Percentiles rank a stretch among this genome's conserved stretches.
These are phyloP conservation scores for Tragelaphus imberbis DNA, from an alignment of 2,113 vertebrate species.

Conservation along the genomic window DNA sequence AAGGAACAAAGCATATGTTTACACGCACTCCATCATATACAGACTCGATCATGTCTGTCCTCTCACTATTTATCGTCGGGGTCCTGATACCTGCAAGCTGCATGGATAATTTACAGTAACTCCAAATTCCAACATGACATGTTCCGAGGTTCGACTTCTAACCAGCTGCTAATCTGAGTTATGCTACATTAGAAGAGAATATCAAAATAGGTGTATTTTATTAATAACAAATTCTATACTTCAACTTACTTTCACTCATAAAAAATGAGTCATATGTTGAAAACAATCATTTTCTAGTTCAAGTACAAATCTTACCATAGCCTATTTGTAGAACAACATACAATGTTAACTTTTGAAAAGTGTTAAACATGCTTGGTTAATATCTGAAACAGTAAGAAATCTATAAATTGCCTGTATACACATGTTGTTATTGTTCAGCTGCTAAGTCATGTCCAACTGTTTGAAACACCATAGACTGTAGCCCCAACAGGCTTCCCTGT, in stretches of 20 bases:
- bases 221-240: not conserved
- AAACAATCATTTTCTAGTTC: not conserved
- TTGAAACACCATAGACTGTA: not conserved
- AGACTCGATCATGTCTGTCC: not conserved
- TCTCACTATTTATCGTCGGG: not conserved
- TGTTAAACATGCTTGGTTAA: not conserved
- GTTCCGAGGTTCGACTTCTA: not conserved
- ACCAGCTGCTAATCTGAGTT: not conserved
- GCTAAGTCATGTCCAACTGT: not conserved
- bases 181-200: slow-evolving; percentile 21
- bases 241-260: not conserved
- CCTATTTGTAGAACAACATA: not conserved
- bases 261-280: not conserved
- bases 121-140: not conserved
- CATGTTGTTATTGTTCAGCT: not conserved
- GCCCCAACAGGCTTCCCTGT: not conserved
- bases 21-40: not conserved
- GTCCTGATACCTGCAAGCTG: not conserved
- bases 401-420: not conserved
- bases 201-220: not conserved
- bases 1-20: not conserved
- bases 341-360: not conserved
- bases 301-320: not conserved
- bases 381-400: slow-evolving; percentile 15
- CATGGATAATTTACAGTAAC: not conserved